Evolutionary conservation across 2,113 vertebrate species (phyloP).

Genomic region (Copsychus sechellarum): DNA sequence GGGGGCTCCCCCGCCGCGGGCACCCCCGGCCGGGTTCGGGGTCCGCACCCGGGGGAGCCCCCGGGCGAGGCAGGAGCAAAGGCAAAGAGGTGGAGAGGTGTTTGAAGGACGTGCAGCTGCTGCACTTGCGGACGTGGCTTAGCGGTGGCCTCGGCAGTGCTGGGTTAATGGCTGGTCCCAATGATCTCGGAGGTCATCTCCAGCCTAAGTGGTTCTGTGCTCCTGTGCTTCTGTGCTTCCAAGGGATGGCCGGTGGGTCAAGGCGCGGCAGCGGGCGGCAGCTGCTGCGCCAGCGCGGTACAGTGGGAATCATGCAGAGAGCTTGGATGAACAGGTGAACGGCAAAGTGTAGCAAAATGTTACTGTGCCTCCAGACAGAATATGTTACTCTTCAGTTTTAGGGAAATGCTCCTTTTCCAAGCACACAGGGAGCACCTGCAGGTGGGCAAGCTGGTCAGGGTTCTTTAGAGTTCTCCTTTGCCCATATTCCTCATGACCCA

Average conservation of each 20-base stretch:
- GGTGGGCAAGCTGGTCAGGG: no score
- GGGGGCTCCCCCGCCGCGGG: background rate
- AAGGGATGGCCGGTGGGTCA: background rate
- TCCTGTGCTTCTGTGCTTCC: background rate
- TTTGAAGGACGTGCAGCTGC: background rate
- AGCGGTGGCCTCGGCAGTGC: background rate
- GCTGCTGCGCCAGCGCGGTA: accelerated
- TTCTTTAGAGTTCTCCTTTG: background rate
- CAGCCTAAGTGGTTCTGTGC: background rate
- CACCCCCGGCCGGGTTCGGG: background rate
- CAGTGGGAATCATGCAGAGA: accelerated
- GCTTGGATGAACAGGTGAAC: accelerated
- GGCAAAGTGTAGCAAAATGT: accelerated
- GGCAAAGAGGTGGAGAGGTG: accelerated
- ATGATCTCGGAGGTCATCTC: background rate
- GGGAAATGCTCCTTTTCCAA: background rate
- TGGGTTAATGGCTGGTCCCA: background rate
- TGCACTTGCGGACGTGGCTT: background rate
- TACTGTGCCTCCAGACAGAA: background rate
- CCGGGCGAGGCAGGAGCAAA: background rate
- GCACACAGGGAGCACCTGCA: background rate
- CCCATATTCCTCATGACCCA: background rate
- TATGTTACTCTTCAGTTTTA: background rate
- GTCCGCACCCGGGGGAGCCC: no score
- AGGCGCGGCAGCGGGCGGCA: accelerated